Evolutionary conservation across 2,797 vertebrate species (phyloP), one percentile per base, ranked within the genome.

Genomic region (Clarias platycephalus): DNA sequence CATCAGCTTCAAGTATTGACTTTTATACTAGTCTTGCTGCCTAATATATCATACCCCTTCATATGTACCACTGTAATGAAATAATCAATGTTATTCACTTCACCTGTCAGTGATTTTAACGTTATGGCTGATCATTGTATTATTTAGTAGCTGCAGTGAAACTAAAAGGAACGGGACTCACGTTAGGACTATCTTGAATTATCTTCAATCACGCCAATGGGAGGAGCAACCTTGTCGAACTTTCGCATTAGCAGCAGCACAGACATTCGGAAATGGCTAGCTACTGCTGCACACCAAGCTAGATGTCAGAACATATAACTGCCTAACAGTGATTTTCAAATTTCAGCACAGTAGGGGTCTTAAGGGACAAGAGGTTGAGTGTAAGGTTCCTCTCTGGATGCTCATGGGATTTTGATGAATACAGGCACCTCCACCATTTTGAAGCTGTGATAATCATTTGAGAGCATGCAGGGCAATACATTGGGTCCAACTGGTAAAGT

Each of bases 311-410:
- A 13, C 71, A 18, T 44, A 12, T 28, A 53, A 55, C n/a, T 53
- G 44, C 24, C 44, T 53, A 26, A 28, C 49, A 57, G 22, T n/a
- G 20, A 68, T 37, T 9, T 44, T 44, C 40, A 44, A 44, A 44
- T 44, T 24, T 22, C 34, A 70, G 37, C 34, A 72, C 26, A 15
- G 24, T 44, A 53, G 5, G 1, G 24, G 5, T 10, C 16, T 76
- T 37, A 76, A 31, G 71, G 13, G 71, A 74, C 44, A 75, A 28
- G 49, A 31, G n/a, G 72, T 20, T 75, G 26, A 31, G 53, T 76
- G 53, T 76, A 16, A 12, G 55, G 28, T 76, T 58, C 20, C 28
- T 55, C 26, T 18, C 49, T 20, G 3, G n/a, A 28, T 22, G 49
- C 3, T 53, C 31, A 18, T 5, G 1, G 28, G 55, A 77, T 58